Conservation (phyloP, 2,113 vertebrate genomes). For the Channa maculata region DNA sequence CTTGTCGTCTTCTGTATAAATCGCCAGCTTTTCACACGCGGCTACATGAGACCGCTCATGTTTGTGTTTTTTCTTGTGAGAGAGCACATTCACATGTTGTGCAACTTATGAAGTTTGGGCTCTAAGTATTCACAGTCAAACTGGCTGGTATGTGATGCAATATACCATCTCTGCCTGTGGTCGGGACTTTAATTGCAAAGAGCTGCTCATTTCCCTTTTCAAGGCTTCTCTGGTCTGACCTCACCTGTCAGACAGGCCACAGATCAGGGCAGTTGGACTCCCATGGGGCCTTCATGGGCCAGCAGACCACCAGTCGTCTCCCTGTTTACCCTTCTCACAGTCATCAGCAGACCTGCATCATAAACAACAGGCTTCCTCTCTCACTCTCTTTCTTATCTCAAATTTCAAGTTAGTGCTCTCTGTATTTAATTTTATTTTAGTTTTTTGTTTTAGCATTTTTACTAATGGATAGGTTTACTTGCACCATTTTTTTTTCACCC, state of each 20-base stretch:
- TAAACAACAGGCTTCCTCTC: slow-evolving; percentile 95
- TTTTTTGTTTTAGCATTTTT: background rate
- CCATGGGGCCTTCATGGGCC: slow-evolving; percentile 84
- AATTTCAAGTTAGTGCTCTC: slow-evolving; percentile 43
- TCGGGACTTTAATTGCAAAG: slow-evolving; percentile 88
- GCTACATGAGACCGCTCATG: slow-evolving; percentile 26
- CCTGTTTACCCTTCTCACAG: slow-evolving; percentile 86
- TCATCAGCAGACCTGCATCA: slow-evolving; percentile 87
- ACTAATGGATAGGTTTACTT: slow-evolving; percentile 10
- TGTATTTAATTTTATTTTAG: slow-evolving; percentile 1
- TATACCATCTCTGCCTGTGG: slow-evolving; percentile 57
- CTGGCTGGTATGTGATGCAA: slow-evolving; percentile 43
- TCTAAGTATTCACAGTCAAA: slow-evolving; percentile 29
- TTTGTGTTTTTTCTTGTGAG: slow-evolving; percentile 32
- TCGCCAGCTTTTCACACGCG: slow-evolving; percentile 37
- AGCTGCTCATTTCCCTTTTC: slow-evolving; percentile 92
- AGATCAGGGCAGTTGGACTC: slow-evolving; percentile 83
- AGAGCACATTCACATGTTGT: background rate
- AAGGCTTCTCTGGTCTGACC: slow-evolving; percentile 87
- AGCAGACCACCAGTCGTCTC: slow-evolving; percentile 83
- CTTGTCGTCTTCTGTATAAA: slow-evolving; percentile 64
- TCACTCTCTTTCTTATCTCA: slow-evolving; percentile 41
- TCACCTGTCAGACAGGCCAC: slow-evolving; percentile 81
- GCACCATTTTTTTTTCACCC: slow-evolving; percentile 4
- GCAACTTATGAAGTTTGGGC: slow-evolving; percentile 3